These are phyloP conservation scores for Podarcis siculus DNA, from an alignment of 2,797 vertebrate genomes.

Conservation along the genomic window DNA sequence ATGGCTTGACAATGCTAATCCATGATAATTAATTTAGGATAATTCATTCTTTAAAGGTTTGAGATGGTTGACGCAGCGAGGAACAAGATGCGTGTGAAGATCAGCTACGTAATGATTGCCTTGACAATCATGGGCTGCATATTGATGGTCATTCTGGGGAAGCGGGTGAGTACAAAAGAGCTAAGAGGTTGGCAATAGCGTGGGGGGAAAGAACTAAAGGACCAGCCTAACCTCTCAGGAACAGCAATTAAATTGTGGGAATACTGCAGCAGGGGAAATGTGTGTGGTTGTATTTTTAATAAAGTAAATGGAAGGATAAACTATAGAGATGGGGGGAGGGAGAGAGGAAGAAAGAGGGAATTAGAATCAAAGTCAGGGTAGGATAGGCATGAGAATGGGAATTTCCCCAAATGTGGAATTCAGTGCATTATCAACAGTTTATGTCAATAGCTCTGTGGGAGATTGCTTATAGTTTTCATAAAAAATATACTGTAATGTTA, in stretches of 20 bases:
- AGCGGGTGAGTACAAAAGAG: constrained; percentile 83
- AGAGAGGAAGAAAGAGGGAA: neutral
- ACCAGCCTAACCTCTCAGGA: neutral
- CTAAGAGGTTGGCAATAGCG: neutral
- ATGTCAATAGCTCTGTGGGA: neutral
- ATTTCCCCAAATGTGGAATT: neutral
- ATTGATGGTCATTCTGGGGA: constrained; percentile 82
- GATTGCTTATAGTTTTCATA: neutral
- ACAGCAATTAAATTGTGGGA: neutral
- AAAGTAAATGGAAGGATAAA: neutral
- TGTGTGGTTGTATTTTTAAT: neutral
- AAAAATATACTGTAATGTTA: neutral
- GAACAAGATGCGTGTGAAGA: constrained; percentile 86
- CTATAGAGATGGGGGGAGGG: neutral
- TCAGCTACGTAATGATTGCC: constrained; percentile 87
- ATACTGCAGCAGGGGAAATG: neutral
- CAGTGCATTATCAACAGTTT: neutral
- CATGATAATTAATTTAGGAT: no score
- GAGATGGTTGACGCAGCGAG: constrained; percentile 87
- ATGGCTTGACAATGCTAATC: neutral
- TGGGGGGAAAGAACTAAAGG: neutral
- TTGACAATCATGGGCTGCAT: constrained; percentile 83
- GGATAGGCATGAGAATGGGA: neutral
- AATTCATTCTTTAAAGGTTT: constrained; percentile 75
- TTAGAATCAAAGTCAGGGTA: neutral